Conservation (phyloP, 2,888 invertebrate species). For the Harpagoxenus sublaevis region DNA sequence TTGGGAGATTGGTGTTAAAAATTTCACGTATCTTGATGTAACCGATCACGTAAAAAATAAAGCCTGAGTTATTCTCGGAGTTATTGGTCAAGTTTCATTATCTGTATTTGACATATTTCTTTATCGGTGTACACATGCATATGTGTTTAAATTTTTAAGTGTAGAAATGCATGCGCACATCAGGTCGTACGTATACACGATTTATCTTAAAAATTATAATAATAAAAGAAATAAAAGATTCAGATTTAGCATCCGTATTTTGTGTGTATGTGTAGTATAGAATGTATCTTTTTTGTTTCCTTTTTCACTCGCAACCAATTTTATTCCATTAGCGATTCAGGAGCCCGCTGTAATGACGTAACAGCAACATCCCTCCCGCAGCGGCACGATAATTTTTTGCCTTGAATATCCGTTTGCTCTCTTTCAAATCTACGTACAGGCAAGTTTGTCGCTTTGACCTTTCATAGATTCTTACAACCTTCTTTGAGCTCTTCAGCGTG, state of each 20-base stretch:
- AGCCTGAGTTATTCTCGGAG: neutral
- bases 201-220: slow-evolving; percentile 16
- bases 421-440: slow-evolving; percentile 58
- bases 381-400: slow-evolving; percentile 29
- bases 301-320: neutral
- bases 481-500: slow-evolving; percentile 65
- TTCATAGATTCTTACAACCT: slow-evolving; percentile 69
- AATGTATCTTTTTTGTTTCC: neutral
- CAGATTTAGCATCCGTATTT: neutral
- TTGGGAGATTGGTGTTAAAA: neutral
- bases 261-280: neutral
- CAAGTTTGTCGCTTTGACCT: slow-evolving; percentile 65
- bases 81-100: neutral
- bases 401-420: slow-evolving; percentile 50
- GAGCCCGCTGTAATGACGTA: neutral
- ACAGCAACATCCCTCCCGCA: neutral
- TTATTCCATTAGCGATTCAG: slow-evolving; percentile 20
- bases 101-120: no score
- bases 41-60: neutral
- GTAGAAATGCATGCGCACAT: neutral
- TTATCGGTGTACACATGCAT: no score
- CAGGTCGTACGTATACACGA: neutral
- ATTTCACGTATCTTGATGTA: neutral
- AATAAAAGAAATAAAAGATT: neutral
- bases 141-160: neutral